A percentile compares a stretch with the other conserved stretches of the same genome.
Evolutionary conservation across 92 coral and sea anemone species (phyloP).

Genomic region (Nematostella vectensis): DNA sequence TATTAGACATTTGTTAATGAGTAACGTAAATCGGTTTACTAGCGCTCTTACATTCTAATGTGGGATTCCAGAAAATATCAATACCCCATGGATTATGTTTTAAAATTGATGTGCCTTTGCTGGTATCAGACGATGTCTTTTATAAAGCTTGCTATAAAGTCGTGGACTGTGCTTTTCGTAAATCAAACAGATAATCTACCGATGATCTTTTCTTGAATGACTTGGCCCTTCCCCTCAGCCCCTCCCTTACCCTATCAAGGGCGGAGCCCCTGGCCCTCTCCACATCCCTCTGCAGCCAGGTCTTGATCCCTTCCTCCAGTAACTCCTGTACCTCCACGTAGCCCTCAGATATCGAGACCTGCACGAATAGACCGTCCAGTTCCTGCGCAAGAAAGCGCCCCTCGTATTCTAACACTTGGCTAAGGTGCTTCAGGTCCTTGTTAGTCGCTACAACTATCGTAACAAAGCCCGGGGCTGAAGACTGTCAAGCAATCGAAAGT

Average conservation of each 20-base stretch:
- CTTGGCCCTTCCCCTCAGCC: conserved; percentile 33
- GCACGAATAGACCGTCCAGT: conserved; percentile 69
- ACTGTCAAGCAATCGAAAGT: no score
- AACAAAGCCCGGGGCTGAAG: conserved; percentile 20
- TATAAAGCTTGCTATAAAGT: neutral
- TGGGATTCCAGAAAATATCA: no score
- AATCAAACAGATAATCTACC: neutral
- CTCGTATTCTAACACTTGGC: conserved; percentile 73
- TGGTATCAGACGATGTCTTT: no score
- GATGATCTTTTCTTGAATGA: conserved; percentile 17
- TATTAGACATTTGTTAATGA: no score
- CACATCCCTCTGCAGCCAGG: conserved; percentile 24
- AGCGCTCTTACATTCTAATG: no score
- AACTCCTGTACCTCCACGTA: conserved; percentile 70
- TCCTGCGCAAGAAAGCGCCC: conserved; percentile 85
- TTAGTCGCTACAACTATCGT: conserved; percentile 80
- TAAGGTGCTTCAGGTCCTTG: conserved; percentile 69
- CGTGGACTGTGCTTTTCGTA: neutral
- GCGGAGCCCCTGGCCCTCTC: conserved; percentile 37
- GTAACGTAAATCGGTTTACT: no score
- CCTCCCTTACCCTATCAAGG: conserved; percentile 44
- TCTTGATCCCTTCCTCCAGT: conserved; percentile 49
- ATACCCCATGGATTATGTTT: no score
- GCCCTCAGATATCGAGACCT: conserved; percentile 70
- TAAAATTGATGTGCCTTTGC: no score